Conservation (phyloP, 2,113 vertebrate genomes). For the Podarcis raffonei region DNA sequence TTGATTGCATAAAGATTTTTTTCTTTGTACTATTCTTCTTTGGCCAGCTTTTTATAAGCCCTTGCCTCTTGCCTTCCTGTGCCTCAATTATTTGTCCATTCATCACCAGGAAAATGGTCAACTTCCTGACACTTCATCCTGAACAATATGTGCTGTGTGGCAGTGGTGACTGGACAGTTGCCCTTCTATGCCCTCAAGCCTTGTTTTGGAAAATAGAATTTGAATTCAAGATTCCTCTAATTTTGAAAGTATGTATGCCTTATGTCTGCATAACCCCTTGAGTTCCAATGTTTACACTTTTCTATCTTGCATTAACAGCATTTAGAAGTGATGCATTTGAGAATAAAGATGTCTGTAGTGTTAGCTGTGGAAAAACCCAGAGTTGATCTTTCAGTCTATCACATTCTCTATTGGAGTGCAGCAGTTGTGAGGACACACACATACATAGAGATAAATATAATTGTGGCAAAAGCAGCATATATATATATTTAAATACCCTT, state of each 20-base stretch:
- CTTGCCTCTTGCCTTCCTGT: too few relatives aligned
- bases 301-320: not conserved
- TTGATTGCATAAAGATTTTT: not conserved
- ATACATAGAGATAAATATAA: too few relatives aligned
- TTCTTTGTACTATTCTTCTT: not conserved
- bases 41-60: not conserved
- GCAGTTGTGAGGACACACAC: too few relatives aligned
- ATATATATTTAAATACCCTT: not conserved
- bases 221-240: not conserved
- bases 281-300: not conserved
- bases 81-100: too few relatives aligned
- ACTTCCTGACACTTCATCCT: not conserved
- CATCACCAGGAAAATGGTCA: not conserved
- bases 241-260: not conserved
- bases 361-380: not conserved
- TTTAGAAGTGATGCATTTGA: not conserved
- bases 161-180: not conserved
- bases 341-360: not conserved
- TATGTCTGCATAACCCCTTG: not conserved
- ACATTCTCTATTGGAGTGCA: not conserved
- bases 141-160: too few relatives aligned
- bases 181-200: too few relatives aligned
- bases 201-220: not conserved
- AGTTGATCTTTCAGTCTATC: not conserved
- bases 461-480: not conserved